Conservation (phyloP, 2,888 invertebrate species). For the Branchipolynoe longqiensis region DNA sequence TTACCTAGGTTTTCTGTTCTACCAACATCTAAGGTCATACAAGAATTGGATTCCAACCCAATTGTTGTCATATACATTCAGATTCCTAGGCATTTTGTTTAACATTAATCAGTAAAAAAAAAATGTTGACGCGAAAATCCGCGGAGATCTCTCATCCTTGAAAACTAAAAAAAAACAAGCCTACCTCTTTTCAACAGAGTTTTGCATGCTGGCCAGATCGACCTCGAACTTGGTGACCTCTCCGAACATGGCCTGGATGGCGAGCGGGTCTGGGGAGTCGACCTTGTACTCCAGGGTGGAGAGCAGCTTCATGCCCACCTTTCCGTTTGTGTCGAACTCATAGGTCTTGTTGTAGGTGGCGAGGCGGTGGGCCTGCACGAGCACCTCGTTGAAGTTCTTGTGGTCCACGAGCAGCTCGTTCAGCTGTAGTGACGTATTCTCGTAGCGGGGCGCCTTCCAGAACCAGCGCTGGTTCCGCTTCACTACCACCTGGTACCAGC, state of each 20-base stretch:
- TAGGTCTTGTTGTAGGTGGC: conserved; percentile 58
- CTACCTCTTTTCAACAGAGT: conserved; percentile 34
- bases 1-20: no score
- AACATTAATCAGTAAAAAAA: no score
- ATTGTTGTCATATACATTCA: no score
- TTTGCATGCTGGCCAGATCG: conserved; percentile 36
- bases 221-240: conserved; percentile 45
- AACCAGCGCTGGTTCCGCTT: conserved; percentile 60
- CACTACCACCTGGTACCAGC: conserved; percentile 53
- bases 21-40: no score
- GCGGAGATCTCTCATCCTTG: not conserved
- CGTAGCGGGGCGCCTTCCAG: conserved; percentile 60
- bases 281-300: conserved; percentile 40
- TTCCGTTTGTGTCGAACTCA: conserved; percentile 51
- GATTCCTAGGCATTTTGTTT: no score
- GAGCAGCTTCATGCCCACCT: conserved; percentile 47
- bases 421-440: conserved; percentile 46
- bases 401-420: conserved; percentile 52
- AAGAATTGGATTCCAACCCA: no score
- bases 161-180: no score
- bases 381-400: conserved; percentile 33
- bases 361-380: not conserved
- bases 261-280: conserved; percentile 8
- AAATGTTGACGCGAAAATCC: not conserved
- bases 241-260: conserved; percentile 52